phyloP scores from a whole-genome alignment of 2,888 invertebrate genomes.

The Sarcophaga carnaria region DNA sequence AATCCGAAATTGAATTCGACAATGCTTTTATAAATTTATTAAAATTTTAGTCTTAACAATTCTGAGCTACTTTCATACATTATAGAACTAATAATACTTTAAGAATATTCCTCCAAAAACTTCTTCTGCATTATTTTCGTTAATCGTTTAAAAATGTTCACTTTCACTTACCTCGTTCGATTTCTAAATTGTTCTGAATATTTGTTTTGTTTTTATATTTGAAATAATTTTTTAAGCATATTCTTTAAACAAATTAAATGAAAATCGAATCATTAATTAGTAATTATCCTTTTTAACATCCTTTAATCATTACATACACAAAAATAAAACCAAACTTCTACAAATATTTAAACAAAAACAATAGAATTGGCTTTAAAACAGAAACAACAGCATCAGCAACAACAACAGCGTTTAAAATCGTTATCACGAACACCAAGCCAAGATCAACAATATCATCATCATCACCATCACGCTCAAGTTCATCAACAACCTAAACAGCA shows the following conservation, averaged over 20 bases:
- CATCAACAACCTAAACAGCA: conserved; percentile 1
- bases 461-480: neutral
- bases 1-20: too few species aligned
- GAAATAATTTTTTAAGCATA: neutral
- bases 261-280: conserved; percentile 5
- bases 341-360: conserved; percentile 10
- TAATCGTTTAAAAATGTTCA: too few species aligned
- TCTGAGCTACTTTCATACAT: too few species aligned
- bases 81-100: too few species aligned
- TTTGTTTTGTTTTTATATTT: neutral
- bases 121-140: too few species aligned
- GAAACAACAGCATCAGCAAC: conserved; percentile 56
- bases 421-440: conserved; percentile 47
- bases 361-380: conserved; percentile 63
- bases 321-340: neutral
- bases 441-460: conserved; percentile 44
- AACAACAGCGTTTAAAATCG: conserved; percentile 45
- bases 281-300: conserved; percentile 49
- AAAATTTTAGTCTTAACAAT: too few species aligned
- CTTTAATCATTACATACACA: conserved; percentile 18
- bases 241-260: neutral
- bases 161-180: too few species aligned
- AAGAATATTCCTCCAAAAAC: too few species aligned
- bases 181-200: too few species aligned
- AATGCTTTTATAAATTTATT: too few species aligned